Conservation (phyloP, 2,113 vertebrate genomes). For the Camelus dromedarius region DNA sequence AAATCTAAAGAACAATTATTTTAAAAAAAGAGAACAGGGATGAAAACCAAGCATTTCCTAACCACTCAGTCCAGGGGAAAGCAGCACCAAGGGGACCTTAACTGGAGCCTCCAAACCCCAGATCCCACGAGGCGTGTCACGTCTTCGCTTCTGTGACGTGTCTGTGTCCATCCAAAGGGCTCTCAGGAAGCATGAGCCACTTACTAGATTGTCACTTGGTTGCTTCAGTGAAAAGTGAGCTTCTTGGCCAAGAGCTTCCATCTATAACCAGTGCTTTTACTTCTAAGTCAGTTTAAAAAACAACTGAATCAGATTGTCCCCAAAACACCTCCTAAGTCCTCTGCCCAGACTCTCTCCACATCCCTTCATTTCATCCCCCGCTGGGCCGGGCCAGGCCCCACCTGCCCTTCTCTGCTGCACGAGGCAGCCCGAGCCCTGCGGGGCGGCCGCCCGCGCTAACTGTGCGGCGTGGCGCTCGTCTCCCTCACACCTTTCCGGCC, state of each 20-base stretch:
- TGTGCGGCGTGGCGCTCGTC: not conserved
- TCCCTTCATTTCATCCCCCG: not conserved
- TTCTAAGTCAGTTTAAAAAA: not conserved
- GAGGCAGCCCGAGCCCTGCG: too few species aligned
- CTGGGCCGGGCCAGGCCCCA: not conserved
- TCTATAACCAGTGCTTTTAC: not conserved
- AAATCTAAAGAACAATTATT: not conserved
- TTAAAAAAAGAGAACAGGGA: not conserved
- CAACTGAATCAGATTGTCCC: not conserved
- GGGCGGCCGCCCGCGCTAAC: not conserved
- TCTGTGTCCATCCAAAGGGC: not conserved
- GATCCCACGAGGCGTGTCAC: not conserved
- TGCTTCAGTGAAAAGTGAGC: not conserved
- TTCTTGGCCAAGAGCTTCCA: not conserved
- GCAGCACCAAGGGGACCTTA: too few species aligned
- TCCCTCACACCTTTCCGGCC: not conserved
- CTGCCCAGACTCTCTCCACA: not conserved
- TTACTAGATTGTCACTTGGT: not conserved
- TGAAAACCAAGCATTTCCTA: not conserved
- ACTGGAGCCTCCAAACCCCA: not conserved
- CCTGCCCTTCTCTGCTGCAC: not conserved
- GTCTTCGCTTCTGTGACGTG: not conserved
- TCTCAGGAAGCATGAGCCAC: not conserved
- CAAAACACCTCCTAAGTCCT: not conserved
- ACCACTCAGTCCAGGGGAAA: not conserved